Evolutionary conservation across 1,140 invertebrate genomes (phyloP).

Genomic region (Uloborus diversus): DNA sequence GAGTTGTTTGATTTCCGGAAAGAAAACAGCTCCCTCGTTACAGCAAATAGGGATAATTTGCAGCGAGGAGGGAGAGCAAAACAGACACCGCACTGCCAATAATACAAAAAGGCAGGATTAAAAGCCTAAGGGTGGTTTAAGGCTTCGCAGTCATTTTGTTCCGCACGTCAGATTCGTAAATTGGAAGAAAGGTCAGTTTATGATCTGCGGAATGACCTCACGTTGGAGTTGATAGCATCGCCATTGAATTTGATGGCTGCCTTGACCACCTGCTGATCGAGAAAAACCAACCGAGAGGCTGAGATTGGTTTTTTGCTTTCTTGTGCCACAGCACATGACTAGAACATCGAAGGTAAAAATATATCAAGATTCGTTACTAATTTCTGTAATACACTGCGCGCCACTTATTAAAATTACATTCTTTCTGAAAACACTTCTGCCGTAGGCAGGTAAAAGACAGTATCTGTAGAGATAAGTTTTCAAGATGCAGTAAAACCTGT

Average conservation of each 20-base stretch:
- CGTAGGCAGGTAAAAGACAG: too few relatives aligned
- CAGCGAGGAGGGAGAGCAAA: background rate
- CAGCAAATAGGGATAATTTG: background rate
- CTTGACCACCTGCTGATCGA: conserved; percentile 36
- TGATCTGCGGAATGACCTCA: conserved; percentile 44
- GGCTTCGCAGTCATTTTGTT: background rate
- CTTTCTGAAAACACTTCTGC: too few relatives aligned
- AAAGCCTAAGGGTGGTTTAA: conserved; percentile 5
- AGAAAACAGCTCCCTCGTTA: background rate
- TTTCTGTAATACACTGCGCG: too few relatives aligned
- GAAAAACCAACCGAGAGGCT: background rate
- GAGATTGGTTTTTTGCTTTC: too few relatives aligned
- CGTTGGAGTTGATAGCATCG: conserved; percentile 31
- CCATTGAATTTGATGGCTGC: conserved; percentile 44
- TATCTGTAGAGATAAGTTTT: too few relatives aligned
- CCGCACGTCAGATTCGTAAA: background rate
- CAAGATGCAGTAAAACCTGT: too few relatives aligned
- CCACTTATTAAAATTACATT: too few relatives aligned
- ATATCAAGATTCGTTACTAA: too few relatives aligned
- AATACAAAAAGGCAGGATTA: conserved; percentile 16
- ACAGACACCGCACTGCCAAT: background rate
- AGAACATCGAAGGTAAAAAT: too few relatives aligned
- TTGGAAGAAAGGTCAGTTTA: conserved; percentile 15
- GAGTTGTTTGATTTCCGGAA: background rate
- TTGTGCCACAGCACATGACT: too few relatives aligned